Evolutionary conservation across 2,888 invertebrate genomes (phyloP).

Genomic region (Rutpela maculata): DNA sequence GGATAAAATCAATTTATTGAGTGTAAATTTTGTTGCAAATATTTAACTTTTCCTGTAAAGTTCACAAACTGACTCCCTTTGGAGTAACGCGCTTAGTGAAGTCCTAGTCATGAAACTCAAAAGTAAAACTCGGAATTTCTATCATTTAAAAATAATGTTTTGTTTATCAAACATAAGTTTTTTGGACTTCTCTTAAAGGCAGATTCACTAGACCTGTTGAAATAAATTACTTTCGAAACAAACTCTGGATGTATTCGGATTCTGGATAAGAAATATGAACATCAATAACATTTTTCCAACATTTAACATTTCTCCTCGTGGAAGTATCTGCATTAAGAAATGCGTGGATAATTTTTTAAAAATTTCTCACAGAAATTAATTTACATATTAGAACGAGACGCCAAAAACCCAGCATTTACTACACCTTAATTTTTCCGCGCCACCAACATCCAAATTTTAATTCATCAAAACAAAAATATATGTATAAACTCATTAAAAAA

Average conservation of each 20-base stretch:
- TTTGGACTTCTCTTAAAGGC: background rate
- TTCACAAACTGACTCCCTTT: too few relatives aligned
- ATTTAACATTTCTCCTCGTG: slow-evolving; percentile 52
- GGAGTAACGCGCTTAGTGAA: too few relatives aligned
- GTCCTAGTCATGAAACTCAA: too few relatives aligned
- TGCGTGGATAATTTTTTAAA: slow-evolving; percentile 48
- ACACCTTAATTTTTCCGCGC: background rate
- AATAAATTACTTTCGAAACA: background rate
- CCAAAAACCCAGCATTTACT: slow-evolving; percentile 16
- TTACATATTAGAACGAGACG: slow-evolving; percentile 9
- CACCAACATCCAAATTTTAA: slow-evolving; percentile 5
- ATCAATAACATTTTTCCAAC: slow-evolving; percentile 39
- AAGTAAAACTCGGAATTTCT: too few relatives aligned
- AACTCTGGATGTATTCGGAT: background rate
- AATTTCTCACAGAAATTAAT: background rate
- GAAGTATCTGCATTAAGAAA: slow-evolving; percentile 64
- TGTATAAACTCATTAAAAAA: background rate
- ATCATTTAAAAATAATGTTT: too few relatives aligned
- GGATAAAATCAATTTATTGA: too few relatives aligned
- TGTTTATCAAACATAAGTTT: too few relatives aligned
- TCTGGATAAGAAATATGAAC: slow-evolving; percentile 58
- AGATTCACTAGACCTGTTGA: background rate
- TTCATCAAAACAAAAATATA: background rate
- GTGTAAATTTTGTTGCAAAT: too few relatives aligned
- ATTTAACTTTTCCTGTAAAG: too few relatives aligned